Evolutionary conservation across 2,797 vertebrate genomes (phyloP).

Genomic region (Erpetoichthys calabaricus): DNA sequence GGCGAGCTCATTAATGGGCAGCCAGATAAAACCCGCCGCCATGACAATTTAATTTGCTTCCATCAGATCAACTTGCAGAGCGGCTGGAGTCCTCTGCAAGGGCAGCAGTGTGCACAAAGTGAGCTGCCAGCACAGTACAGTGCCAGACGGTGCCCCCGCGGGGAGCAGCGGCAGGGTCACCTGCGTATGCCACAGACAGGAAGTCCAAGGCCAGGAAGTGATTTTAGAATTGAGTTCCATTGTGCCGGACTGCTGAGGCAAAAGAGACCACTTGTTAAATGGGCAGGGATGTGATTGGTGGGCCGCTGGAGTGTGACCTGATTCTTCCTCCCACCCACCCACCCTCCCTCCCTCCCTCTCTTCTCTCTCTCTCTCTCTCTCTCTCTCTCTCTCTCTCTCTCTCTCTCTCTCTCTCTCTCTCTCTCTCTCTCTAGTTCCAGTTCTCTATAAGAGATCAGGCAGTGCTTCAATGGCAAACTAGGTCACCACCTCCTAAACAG

Average conservation of each 20-base stretch:
- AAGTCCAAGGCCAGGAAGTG: too few relatives aligned
- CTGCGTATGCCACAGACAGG: too few relatives aligned
- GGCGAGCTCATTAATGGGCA: slow-evolving; percentile 21
- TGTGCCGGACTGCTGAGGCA: neutral
- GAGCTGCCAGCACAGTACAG: neutral
- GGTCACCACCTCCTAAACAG: slow-evolving; percentile 20
- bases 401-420: slow-evolving; percentile 1
- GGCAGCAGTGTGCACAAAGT: slow-evolving; percentile 11
- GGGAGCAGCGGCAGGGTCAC: neutral
- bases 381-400: slow-evolving; percentile 18
- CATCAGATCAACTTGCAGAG: slow-evolving; percentile 47
- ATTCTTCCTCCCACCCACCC: slow-evolving; percentile 10
- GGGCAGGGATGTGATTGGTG: slow-evolving; percentile 21
- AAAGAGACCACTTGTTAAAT: slow-evolving; percentile 15
- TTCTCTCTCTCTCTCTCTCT: neutral
- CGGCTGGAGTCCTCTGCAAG: slow-evolving; percentile 38
- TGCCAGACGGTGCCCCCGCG: slow-evolving; percentile 2
- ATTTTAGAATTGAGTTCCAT: neutral
- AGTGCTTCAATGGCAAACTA: slow-evolving; percentile 16
- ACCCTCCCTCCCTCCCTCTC: slow-evolving; percentile 14
- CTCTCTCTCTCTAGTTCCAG: too few relatives aligned
- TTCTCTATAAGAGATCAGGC: neutral
- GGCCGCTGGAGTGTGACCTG: too few relatives aligned
- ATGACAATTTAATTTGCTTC: slow-evolving; percentile 48
- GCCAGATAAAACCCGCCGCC: slow-evolving; percentile 35